Evolutionary conservation across 2,113 vertebrate species (phyloP).

Genomic region (Xenopus borealis): DNA sequence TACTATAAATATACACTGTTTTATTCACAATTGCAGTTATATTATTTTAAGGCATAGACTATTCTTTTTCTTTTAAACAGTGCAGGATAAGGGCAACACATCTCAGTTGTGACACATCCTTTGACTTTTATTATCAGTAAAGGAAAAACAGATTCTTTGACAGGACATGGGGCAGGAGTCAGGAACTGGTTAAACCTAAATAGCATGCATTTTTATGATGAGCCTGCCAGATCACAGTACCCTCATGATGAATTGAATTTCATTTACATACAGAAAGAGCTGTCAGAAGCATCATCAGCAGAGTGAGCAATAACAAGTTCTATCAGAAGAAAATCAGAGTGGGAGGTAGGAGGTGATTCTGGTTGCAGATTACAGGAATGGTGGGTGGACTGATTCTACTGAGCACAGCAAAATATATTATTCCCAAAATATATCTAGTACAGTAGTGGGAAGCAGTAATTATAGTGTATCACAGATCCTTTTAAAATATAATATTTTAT

Average conservation of each 20-base stretch:
- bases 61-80: too few relatives aligned
- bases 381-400: neutral
- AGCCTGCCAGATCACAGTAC: slow-evolving; percentile 59
- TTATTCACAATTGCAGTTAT: too few relatives aligned
- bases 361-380: neutral
- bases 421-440: neutral
- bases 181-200: slow-evolving; percentile 56
- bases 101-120: too few relatives aligned
- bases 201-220: slow-evolving; percentile 61
- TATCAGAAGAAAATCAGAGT: slow-evolving; percentile 34
- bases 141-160: slow-evolving; percentile 55
- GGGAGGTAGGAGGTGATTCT: slow-evolving; percentile 2
- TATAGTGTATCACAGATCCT: too few relatives aligned
- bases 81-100: too few relatives aligned
- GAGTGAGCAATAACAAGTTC: slow-evolving; percentile 61
- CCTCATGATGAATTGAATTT: slow-evolving; percentile 54
- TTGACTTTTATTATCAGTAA: slow-evolving; percentile 52
- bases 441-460: too few relatives aligned
- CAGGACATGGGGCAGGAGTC: slow-evolving; percentile 58
- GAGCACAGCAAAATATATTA: neutral
- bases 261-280: slow-evolving; percentile 66
- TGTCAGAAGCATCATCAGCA: slow-evolving; percentile 56
- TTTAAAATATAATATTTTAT: too few relatives aligned
- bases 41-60: too few relatives aligned
- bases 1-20: too few relatives aligned